These are phyloP conservation scores for Orthonevra nobilis DNA, from an alignment of 2,888 invertebrate genomes.

Conservation along the genomic window DNA sequence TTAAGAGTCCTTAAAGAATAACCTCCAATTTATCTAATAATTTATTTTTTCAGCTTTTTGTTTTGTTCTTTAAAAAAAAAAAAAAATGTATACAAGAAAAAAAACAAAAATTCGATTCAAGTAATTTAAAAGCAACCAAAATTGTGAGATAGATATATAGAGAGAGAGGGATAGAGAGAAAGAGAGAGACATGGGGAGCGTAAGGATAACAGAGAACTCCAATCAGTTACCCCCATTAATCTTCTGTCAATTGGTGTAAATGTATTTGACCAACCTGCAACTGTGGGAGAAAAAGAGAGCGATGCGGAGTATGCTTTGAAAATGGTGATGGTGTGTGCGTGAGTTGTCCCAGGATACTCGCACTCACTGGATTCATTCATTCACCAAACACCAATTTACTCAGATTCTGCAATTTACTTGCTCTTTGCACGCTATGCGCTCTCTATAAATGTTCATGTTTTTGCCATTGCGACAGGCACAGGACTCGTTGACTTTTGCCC, in stretches of 20 bases:
- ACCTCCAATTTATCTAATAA: no score
- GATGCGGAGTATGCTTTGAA: no score
- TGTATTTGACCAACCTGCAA: conserved; percentile 32
- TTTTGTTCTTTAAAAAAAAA: no score
- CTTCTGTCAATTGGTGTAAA: conserved; percentile 31
- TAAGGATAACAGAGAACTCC: conserved; percentile 10
- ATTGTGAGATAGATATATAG: no score
- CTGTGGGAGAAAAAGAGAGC: neutral
- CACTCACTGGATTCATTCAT: conserved; percentile 40
- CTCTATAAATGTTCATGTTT: conserved; percentile 35
- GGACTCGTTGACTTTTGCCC: neutral
- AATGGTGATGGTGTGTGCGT: conserved; percentile 13
- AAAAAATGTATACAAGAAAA: no score
- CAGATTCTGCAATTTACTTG: conserved; percentile 39
- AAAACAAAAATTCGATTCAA: no score
- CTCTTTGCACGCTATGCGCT: conserved; percentile 18
- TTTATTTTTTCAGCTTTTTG: no score
- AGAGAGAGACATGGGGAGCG: neutral
- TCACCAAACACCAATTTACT: no score
- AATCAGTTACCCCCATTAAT: conserved; percentile 44
- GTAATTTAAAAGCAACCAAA: no score
- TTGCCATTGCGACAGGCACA: neutral
- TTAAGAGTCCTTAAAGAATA: no score
- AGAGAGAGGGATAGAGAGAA: neutral
- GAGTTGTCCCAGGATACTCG: conserved; percentile 38